A percentile compares a stretch with the other conserved stretches of the same genome.
phyloP scores from a whole-genome alignment of 2,113 vertebrate genomes.

The Riparia riparia region DNA sequence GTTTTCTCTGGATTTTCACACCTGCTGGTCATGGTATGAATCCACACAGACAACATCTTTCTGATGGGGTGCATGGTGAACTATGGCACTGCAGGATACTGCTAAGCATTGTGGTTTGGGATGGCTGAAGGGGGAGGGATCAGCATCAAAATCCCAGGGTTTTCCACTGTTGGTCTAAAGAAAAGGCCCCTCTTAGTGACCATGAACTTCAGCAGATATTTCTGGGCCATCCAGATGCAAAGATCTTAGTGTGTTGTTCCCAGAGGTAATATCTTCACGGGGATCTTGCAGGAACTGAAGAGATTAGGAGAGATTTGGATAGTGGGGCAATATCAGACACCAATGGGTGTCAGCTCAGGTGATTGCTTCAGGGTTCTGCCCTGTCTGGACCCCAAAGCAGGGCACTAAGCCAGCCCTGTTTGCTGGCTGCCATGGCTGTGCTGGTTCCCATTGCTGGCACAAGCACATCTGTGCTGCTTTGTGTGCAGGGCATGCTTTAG shows the following conservation, averaged over 20 bases:
- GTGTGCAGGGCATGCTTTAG: not conserved
- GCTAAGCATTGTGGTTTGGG: not conserved
- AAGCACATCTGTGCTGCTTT: not conserved
- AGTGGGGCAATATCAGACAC: not conserved
- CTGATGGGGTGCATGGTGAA: fast-evolving
- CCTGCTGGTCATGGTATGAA: fast-evolving
- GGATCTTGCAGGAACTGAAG: not conserved
- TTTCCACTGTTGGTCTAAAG: not conserved
- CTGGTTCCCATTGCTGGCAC: not conserved
- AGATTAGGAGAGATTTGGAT: not conserved
- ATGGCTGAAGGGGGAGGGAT: not conserved
- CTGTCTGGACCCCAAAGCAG: not conserved
- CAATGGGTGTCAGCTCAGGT: not conserved
- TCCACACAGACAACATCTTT: not conserved
- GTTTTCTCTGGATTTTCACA: not conserved
- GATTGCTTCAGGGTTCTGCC: not conserved
- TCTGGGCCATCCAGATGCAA: not conserved
- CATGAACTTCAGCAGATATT: not conserved
- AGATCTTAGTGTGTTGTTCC: not conserved
- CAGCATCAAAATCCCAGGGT: not conserved
- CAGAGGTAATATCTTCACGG: not conserved
- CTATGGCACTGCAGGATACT: not conserved
- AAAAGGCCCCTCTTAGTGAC: not conserved
- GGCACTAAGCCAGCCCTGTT: not conserved
- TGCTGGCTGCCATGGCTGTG: not conserved